phyloP scores from a whole-genome alignment of 2,113 vertebrate species.

The Vulpes lagopus region DNA sequence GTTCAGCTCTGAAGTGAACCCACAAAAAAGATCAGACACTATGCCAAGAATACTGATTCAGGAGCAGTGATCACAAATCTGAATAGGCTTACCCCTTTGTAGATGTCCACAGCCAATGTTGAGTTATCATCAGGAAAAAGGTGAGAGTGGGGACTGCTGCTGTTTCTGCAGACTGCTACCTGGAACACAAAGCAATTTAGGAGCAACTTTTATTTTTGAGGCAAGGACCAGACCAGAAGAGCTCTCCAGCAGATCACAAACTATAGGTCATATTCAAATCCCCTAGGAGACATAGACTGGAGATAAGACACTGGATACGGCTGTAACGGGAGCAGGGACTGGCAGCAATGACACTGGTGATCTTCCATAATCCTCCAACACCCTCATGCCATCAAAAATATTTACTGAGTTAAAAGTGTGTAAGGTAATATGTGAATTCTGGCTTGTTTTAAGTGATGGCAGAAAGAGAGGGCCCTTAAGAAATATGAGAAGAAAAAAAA shows the following conservation, averaged over 20 bases:
- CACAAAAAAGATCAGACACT: not conserved
- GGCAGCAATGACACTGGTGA: no score
- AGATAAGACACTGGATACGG: not conserved
- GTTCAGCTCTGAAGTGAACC: slow-evolving; percentile 16
- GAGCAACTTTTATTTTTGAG: slow-evolving; percentile 41
- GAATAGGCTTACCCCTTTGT: slow-evolving; percentile 93
- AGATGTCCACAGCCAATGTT: slow-evolving; percentile 95
- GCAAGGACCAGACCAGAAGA: not conserved
- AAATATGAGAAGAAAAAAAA: not conserved
- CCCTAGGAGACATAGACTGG: not conserved
- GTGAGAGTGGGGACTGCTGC: slow-evolving; percentile 86
- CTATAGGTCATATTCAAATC: not conserved
- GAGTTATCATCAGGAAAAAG: slow-evolving; percentile 92
- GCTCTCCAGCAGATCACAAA: not conserved
- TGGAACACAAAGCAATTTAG: slow-evolving; percentile 76
- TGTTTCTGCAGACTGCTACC: slow-evolving; percentile 83
- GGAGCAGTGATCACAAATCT: not conserved
- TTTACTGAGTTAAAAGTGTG: not conserved
- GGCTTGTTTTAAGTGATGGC: not conserved
- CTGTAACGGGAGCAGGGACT: not conserved
- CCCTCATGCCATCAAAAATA: not conserved
- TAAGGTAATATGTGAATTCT: not conserved
- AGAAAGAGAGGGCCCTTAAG: not conserved
- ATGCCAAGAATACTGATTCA: not conserved
- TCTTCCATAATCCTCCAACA: not conserved